Evolutionary conservation across 2,888 invertebrate species (phyloP).

Genomic region (Lasioglossum malachurum): DNA sequence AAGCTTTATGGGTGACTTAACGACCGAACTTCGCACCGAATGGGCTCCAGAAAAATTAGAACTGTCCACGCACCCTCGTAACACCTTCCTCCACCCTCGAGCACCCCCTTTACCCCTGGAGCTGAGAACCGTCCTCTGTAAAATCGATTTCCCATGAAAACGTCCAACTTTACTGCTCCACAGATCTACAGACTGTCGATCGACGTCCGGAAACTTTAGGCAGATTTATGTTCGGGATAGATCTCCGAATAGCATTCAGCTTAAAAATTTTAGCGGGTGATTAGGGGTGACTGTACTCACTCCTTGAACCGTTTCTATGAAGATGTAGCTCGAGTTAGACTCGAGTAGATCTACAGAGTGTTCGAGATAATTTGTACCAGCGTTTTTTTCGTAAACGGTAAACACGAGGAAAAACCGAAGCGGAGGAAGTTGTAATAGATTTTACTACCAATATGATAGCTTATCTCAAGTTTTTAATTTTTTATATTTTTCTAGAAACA

Average conservation of each 20-base stretch:
- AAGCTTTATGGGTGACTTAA: slow-evolving; percentile 58
- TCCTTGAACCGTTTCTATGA: not conserved
- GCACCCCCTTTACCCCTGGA: not conserved
- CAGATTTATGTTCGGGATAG: not conserved
- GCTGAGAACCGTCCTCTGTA: not conserved
- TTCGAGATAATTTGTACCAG: too few species aligned
- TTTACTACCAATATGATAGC: too few species aligned
- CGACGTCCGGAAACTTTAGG: not conserved
- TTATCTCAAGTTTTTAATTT: too few species aligned
- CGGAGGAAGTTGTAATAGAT: too few species aligned
- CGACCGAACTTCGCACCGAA: slow-evolving; percentile 56
- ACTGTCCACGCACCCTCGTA: slow-evolving; percentile 21
- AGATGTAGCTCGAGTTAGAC: too few species aligned
- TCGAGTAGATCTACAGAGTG: too few species aligned
- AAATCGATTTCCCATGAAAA: slow-evolving; percentile 4
- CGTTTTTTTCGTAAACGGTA: too few species aligned
- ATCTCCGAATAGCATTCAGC: not conserved
- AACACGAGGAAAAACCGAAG: too few species aligned
- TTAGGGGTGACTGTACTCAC: not conserved
- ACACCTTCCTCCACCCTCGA: slow-evolving; percentile 1
- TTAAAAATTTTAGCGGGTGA: not conserved
- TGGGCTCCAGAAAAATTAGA: slow-evolving; percentile 59
- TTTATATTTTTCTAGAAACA: too few species aligned
- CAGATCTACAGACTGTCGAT: not conserved
- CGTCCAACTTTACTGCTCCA: not conserved